Evolutionary conservation across 2,888 invertebrate genomes (phyloP).

Genomic region (Atrina japonica): DNA sequence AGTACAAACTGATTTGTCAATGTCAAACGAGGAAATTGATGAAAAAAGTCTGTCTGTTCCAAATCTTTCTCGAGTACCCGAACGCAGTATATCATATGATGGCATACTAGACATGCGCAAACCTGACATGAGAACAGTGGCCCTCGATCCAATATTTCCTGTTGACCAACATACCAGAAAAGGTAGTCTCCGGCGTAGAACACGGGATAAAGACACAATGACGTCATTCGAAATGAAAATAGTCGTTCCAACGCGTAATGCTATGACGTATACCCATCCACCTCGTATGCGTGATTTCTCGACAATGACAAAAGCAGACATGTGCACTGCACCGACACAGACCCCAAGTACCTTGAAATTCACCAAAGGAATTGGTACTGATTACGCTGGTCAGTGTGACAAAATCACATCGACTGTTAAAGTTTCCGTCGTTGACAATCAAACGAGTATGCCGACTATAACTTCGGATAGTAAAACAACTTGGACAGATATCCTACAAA

Average conservation of each 20-base stretch:
- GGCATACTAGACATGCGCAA: conserved; percentile 19
- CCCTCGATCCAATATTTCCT: conserved; percentile 51
- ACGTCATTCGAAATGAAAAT: conserved; percentile 56
- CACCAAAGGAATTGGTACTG: conserved; percentile 57
- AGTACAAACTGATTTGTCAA: conserved; percentile 56
- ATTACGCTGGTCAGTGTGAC: conserved; percentile 61
- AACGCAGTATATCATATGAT: conserved; percentile 36
- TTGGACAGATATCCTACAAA: conserved; percentile 66
- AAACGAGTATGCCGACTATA: conserved; percentile 63
- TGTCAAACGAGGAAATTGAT: conserved; percentile 49
- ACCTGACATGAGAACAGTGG: conserved; percentile 48
- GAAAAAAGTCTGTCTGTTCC: conserved; percentile 37
- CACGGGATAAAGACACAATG: conserved; percentile 52
- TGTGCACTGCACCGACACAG: conserved; percentile 57
- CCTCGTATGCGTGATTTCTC: conserved; percentile 44
- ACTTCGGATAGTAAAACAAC: conserved; percentile 58
- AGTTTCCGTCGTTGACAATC: conserved; percentile 57
- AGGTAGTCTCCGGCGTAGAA: conserved; percentile 12
- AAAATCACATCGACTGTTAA: conserved; percentile 63
- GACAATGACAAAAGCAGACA: conserved; percentile 54
- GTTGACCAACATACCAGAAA: conserved; percentile 25
- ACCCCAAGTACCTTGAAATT: conserved; percentile 46
- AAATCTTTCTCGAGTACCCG: conserved; percentile 23
- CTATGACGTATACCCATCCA: conserved; percentile 52
- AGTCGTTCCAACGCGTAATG: conserved; percentile 55